Base-by-base conservation (phyloP, 2,888 invertebrate genomes). In the Argynnis bischoffii region DNA sequence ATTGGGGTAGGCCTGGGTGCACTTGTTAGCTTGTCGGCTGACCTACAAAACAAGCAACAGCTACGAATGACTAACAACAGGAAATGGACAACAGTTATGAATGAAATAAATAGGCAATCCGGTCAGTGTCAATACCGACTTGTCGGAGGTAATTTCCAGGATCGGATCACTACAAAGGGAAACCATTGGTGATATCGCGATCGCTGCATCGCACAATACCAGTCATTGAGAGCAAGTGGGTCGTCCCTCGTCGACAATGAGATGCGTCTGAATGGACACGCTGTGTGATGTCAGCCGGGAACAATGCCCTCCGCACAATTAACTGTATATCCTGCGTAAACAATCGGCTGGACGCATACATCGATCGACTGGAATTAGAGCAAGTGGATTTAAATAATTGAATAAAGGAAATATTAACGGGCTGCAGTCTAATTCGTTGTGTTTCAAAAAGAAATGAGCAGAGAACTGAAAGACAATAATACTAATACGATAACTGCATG, bases 301-400 rank as follows among this genome's bases (percentile, higher is more conserved):
- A 69, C 86, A 85, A 87, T 83, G 82, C 78, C 76, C 77, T 69
- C 71, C 67, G 67, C 78, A 78, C 85, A 85, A 86, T 85, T 87
- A 86, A 78, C 77, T 75, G 76, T 75, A 64, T 54, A 66, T 60
- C 66, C 66, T 66, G 54, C 54, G 60, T 60, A 50, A 63, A 65
- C 67, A 57, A 54, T 41, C 60, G n/a, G 35, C 66, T 18, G 35
- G 16, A 15, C n/a, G 14, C 46, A 26, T 15, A 46, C 2, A 15
- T 8, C n/a, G 21, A 57, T 57, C 57, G 21, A 57, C 46, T 46
- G 57, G 57, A 57, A 57, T 57, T 57, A 21, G 57, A 46, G 46
- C 57, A 47, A 57, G 21, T n/a, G 46, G 15, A 1, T 21, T 21
- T 47, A 13, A 35, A 56, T 15, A 18, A 46, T 18, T 35, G 8